Percentiles rank a stretch among this genome's conserved stretches.
Conservation (phyloP, 2,113 vertebrate species). For the Pterophyllum scalare region DNA sequence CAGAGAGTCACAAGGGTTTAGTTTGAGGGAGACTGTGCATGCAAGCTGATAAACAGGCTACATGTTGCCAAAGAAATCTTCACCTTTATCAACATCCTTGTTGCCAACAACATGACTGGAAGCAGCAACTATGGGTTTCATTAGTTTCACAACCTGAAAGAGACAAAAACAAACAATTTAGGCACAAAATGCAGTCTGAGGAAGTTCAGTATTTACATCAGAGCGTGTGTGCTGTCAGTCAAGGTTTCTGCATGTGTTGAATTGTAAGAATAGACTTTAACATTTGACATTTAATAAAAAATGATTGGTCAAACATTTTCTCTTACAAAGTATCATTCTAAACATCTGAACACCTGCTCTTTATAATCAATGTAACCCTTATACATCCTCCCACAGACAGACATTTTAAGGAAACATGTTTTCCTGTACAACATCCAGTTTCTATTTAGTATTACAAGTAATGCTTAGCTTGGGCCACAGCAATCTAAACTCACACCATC, state of each 20-base stretch:
- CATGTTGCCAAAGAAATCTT: slow-evolving; percentile 7
- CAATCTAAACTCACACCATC: neutral
- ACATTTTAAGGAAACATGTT: neutral
- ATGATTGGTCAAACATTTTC: neutral
- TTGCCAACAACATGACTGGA: slow-evolving; percentile 68
- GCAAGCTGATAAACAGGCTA: neutral
- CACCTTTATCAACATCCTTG: slow-evolving; percentile 75
- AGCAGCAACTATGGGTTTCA: slow-evolving; percentile 75
- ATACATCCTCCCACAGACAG: neutral
- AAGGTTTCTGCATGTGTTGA: neutral
- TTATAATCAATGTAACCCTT: neutral
- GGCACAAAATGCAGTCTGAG: neutral
- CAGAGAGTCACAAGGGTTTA: neutral
- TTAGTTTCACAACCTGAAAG: slow-evolving; percentile 72
- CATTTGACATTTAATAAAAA: neutral
- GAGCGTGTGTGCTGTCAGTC: neutral
- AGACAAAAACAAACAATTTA: neutral
- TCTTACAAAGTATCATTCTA: neutral
- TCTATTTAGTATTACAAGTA: neutral
- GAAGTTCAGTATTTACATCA: neutral
- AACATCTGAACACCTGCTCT: neutral
- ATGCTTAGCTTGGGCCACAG: neutral
- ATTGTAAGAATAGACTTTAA: neutral
- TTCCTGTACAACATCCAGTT: neutral
- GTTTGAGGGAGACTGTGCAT: neutral